These are phyloP conservation scores for Oryctolagus cuniculus DNA, from an alignment of 2,113 vertebrate genomes.

Conservation along the genomic window DNA sequence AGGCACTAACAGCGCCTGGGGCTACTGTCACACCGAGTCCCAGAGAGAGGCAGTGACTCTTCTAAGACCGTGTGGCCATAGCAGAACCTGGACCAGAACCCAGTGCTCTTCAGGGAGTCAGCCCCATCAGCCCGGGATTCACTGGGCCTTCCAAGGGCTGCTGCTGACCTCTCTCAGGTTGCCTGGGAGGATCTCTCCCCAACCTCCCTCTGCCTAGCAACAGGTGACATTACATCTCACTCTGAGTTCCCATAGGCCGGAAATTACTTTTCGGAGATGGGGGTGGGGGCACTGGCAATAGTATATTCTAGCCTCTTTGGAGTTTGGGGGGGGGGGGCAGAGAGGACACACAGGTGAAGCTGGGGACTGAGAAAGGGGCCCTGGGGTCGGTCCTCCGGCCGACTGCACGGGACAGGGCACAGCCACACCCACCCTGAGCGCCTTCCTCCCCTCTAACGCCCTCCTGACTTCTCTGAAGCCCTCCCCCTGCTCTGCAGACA, in stretches of 20 bases:
- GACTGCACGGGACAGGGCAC: not conserved
- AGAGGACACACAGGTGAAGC: not conserved
- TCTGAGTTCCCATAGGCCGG: not conserved
- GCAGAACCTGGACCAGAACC: slow-evolving; percentile 19
- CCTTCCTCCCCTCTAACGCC: not conserved
- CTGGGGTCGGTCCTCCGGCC: not conserved
- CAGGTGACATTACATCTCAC: slow-evolving; percentile 74
- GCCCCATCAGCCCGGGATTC: not conserved
- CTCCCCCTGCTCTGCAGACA: not conserved
- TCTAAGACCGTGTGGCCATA: not conserved
- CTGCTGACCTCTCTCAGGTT: not conserved
- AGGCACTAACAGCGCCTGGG: not conserved
- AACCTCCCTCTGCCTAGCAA: slow-evolving; percentile 78
- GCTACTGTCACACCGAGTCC: not conserved
- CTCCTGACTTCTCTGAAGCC: not conserved
- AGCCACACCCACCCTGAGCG: not conserved
- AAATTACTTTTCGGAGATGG: not conserved
- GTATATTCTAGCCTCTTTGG: not conserved
- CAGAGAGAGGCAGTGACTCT: slow-evolving; percentile 44
- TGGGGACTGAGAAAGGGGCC: not conserved
- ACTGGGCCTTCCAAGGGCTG: not conserved
- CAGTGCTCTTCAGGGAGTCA: not conserved
- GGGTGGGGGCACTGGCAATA: not conserved
- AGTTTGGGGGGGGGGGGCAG: accelerated
- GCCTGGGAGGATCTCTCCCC: not conserved